These are phyloP conservation scores for Anguilla japonica DNA, from an alignment of 2,113 vertebrate genomes.

Conservation along the genomic window DNA sequence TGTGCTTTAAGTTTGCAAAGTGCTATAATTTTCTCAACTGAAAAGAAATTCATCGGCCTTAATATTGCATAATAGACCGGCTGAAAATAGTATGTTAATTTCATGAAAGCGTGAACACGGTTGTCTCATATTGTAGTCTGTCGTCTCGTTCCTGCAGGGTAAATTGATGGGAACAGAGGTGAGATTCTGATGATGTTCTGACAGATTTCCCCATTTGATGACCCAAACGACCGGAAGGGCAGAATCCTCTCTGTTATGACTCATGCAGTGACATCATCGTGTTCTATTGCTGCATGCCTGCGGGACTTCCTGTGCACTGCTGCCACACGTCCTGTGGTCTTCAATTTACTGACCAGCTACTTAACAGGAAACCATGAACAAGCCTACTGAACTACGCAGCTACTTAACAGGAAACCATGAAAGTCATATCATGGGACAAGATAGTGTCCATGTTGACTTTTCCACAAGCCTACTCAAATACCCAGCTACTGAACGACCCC, in stretches of 20 bases:
- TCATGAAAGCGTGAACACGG: not conserved
- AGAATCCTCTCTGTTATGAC: too few species aligned
- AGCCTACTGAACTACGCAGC: too few species aligned
- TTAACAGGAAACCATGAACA: not conserved
- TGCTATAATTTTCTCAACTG: not conserved
- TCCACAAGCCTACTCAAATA: not conserved
- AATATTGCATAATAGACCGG: not conserved
- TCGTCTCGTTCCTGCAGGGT: not conserved
- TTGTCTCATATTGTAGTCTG: not conserved
- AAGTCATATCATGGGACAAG: not conserved
- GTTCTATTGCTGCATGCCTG: too few species aligned
- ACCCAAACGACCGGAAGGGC: too few species aligned
- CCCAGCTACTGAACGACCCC: not conserved
- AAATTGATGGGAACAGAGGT: not conserved
- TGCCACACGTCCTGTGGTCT: too few species aligned
- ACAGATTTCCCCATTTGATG: too few species aligned
- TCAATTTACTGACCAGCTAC: not conserved
- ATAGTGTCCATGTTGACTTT: not conserved
- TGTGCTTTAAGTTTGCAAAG: not conserved
- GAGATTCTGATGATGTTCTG: not conserved
- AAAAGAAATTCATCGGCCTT: not conserved
- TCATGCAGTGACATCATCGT: too few species aligned
- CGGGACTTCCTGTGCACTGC: too few species aligned
- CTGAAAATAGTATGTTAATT: too few species aligned
- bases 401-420: too few species aligned